A percentile compares a stretch with the other conserved stretches of the same genome.
Conservation (phyloP, 2,888 invertebrate genomes). For the Spilarctia lutea region DNA sequence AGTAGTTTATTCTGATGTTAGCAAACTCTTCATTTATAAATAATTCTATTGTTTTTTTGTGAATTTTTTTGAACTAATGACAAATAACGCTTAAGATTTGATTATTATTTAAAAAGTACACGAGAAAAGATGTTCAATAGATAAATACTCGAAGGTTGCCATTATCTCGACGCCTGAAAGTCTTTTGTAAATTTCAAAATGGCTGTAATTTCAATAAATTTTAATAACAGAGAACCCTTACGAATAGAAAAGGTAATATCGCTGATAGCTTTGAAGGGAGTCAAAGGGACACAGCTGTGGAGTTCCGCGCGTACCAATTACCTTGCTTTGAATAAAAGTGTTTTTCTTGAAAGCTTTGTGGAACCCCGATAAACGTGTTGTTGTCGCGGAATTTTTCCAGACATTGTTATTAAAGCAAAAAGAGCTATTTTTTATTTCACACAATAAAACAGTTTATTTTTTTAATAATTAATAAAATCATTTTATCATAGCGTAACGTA, state of each 20-base stretch:
- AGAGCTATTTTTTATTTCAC: constrained; percentile 14
- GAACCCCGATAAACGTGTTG: constrained; percentile 48
- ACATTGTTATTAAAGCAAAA: constrained; percentile 13
- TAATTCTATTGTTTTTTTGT: neutral
- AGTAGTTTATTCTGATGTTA: neutral
- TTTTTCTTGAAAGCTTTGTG: constrained; percentile 52
- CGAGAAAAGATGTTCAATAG: constrained; percentile 30
- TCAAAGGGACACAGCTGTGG: constrained; percentile 55
- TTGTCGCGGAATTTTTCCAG: constrained; percentile 30
- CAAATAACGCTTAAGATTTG: constrained; percentile 12
- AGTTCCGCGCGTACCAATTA: constrained; percentile 50
- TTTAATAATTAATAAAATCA: neutral
- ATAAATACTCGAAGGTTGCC: constrained; percentile 30
- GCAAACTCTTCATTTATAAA: neutral
- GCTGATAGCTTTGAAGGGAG: constrained; percentile 57
- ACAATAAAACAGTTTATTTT: neutral
- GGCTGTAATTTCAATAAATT: constrained; percentile 58
- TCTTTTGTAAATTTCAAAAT: constrained; percentile 42
- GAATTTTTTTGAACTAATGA: neutral
- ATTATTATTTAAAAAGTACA: constrained; percentile 27
- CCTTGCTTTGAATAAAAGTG: constrained; percentile 52
- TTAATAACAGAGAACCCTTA: constrained; percentile 56
- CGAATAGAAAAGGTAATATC: constrained; percentile 60
- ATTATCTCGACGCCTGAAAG: constrained; percentile 35
- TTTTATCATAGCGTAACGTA: neutral